Percentiles rank a stretch among this genome's conserved stretches.
Conservation (phyloP, 37 sponge, comb jelly and placozoan species). For the Halichondria panicea region DNA sequence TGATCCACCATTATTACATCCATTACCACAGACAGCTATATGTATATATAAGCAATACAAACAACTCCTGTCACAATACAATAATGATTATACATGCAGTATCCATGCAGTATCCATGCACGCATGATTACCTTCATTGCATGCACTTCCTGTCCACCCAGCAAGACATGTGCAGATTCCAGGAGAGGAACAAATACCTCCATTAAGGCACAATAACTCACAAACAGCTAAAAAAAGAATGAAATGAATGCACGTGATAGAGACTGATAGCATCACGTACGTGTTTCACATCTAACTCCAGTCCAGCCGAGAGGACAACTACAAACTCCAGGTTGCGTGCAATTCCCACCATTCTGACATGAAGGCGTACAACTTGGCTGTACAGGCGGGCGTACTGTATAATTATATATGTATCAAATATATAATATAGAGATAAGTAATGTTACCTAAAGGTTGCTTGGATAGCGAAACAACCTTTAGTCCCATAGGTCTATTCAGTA, state of each 20-base stretch:
- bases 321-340: constrained; percentile 8
- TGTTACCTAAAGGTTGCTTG: too few relatives aligned
- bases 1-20: constrained; percentile 8
- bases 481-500: too few relatives aligned
- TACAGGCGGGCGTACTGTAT: too few relatives aligned
- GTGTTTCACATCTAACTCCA: not conserved
- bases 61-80: too few relatives aligned
- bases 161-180: not conserved
- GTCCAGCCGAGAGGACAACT: not conserved
- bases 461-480: too few relatives aligned
- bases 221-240: not conserved
- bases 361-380: too few relatives aligned
- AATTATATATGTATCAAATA: too few relatives aligned
- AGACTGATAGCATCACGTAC: not conserved
- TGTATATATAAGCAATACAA: not conserved
- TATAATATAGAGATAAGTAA: too few relatives aligned
- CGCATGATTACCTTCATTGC: constrained; percentile 2
- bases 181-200: not conserved
- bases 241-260: not conserved
- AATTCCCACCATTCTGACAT: constrained; percentile 12
- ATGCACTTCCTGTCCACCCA: not conserved
- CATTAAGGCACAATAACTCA: not conserved
- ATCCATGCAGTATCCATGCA: too few relatives aligned
- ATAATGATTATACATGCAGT: too few relatives aligned
- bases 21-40: not conserved